These are phyloP conservation scores for Tragelaphus strepsiceros DNA, from an alignment of 2,113 vertebrate genomes.

Conservation along the genomic window DNA sequence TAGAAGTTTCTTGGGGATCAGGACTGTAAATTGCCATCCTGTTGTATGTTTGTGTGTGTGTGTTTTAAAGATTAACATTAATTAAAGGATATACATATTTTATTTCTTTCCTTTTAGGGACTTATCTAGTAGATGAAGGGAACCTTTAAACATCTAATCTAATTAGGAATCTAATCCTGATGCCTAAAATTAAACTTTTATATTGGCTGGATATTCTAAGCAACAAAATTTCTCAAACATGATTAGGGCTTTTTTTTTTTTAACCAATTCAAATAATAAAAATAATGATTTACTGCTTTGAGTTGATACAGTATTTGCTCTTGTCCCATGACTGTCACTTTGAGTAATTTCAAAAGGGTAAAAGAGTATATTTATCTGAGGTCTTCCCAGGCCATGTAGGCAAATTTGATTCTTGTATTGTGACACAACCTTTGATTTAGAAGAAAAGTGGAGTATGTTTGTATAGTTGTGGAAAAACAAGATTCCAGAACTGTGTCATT, in stretches of 20 bases:
- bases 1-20: neutral
- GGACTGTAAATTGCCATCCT: neutral
- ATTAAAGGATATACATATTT: neutral
- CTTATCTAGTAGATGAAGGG: neutral
- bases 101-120: neutral
- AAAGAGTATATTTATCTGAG: neutral
- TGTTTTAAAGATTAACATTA: constrained; percentile 10
- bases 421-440: neutral
- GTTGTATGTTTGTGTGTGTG: neutral
- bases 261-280: neutral
- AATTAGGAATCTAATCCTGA: neutral
- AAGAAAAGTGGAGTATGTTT: neutral
- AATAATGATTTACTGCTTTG: neutral
- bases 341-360: neutral
- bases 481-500: neutral
- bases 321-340: neutral
- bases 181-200: neutral
- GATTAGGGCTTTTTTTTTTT: neutral
- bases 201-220: neutral
- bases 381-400: neutral
- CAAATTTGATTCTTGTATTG: neutral
- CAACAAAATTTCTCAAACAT: neutral
- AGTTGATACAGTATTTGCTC: neutral
- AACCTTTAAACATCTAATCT: neutral
- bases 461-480: neutral